These are phyloP conservation scores for Garrulus glandarius DNA, from an alignment of 2,797 vertebrate species.

Conservation along the genomic window DNA sequence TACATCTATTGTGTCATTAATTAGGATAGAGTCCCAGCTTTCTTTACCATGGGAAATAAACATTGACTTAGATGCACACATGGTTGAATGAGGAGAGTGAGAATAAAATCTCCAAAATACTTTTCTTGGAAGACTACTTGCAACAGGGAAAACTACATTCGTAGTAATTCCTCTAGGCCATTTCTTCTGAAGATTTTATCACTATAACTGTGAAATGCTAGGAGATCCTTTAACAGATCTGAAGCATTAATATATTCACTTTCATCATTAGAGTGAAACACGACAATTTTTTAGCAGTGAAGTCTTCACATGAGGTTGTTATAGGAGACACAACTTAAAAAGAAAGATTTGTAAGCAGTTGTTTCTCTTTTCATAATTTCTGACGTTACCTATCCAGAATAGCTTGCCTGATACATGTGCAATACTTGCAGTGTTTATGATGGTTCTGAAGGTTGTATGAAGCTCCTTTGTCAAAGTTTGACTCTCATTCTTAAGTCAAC, in stretches of 20 bases:
- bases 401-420: neutral
- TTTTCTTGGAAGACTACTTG: neutral
- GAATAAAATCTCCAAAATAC: neutral
- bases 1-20: neutral
- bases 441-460: neutral
- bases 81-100: neutral
- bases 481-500: neutral
- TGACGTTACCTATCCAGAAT: neutral
- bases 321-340: conserved; percentile 13
- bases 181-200: neutral
- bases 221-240: neutral
- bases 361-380: conserved; percentile 21
- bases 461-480: conserved; percentile 26
- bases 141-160: neutral
- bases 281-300: neutral
- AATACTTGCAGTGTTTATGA: conserved; percentile 4
- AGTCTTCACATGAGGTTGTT: conserved; percentile 36
- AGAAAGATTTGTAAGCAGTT: conserved; percentile 37
- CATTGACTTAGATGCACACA: neutral
- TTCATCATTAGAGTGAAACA: neutral
- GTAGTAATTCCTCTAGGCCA: neutral
- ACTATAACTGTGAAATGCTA: neutral
- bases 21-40: neutral
- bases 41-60: neutral
- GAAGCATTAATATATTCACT: conserved; percentile 17